Conservation (phyloP, 2,797 vertebrate species). For the Serranus cabrilla region DNA sequence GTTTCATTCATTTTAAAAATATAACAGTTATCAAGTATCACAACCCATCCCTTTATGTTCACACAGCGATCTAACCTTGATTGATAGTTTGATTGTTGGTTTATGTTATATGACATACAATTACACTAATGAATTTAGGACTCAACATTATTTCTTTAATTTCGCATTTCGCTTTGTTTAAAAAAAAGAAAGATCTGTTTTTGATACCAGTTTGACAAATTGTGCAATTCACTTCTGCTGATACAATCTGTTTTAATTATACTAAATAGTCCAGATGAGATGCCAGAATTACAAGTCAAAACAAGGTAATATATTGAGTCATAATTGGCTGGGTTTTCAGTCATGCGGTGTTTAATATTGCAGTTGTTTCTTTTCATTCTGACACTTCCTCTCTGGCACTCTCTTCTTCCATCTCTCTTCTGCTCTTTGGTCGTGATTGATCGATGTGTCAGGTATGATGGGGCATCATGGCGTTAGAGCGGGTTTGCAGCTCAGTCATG, state of each 20-base stretch:
- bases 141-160: not conserved
- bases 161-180: conserved; percentile 6
- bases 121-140: conserved; percentile 1
- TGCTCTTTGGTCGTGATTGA: conserved; percentile 89
- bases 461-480: conserved; percentile 88
- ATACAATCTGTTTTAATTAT: not conserved
- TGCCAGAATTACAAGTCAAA: conserved; percentile 34
- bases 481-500: conserved; percentile 88
- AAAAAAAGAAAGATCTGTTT: not conserved
- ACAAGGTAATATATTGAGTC: conserved; percentile 30
- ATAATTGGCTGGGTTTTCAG: conserved; percentile 30
- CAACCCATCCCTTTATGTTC: no score
- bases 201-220: conserved; percentile 4
- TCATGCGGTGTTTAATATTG: conserved; percentile 19
- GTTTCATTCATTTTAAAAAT: no score
- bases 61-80: conserved; percentile 1
- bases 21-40: no score
- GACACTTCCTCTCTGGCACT: conserved; percentile 17
- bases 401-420: conserved; percentile 46
- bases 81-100: not conserved
- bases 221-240: not conserved
- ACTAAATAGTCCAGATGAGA: conserved; percentile 18
- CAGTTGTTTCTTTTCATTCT: conserved; percentile 26
- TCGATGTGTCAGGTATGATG: conserved; percentile 95
- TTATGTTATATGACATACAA: not conserved